These are phyloP conservation scores for Catocala fraxini DNA, from an alignment of 2,888 invertebrate genomes.

Conservation along the genomic window DNA sequence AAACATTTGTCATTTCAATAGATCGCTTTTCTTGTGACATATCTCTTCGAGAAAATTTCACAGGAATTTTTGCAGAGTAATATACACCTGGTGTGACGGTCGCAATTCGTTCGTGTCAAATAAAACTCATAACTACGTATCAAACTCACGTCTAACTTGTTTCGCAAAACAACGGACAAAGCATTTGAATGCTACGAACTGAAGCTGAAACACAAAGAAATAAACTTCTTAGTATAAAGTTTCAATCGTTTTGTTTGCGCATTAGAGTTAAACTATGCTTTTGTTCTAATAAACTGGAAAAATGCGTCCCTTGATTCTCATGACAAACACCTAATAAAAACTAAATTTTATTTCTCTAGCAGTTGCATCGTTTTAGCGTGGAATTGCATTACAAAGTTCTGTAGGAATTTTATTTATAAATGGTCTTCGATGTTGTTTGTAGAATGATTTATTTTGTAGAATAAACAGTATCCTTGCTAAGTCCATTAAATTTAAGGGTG, in stretches of 20 bases:
- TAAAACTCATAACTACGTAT: constrained; percentile 31
- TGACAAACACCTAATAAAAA: constrained; percentile 29
- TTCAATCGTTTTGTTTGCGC: constrained; percentile 25
- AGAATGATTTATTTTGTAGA: neutral
- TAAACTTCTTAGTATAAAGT: constrained; percentile 18
- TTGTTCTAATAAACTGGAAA: constrained; percentile 33
- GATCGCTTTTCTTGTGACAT: neutral
- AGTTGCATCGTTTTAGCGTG: constrained; percentile 5
- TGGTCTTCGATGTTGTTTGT: neutral
- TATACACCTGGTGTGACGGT: constrained; percentile 11
- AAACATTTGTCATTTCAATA: constrained; percentile 6
- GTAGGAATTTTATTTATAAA: constrained; percentile 1
- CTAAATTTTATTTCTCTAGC: constrained; percentile 20
- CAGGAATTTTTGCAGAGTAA: constrained; percentile 5
- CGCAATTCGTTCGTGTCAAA: constrained; percentile 31
- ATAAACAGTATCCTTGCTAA: too few relatives aligned
- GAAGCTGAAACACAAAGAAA: constrained; percentile 33
- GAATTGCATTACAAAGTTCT: constrained; percentile 19
- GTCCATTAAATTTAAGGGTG: too few relatives aligned
- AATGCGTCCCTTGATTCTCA: constrained; percentile 20
- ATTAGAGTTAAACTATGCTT: constrained; percentile 35
- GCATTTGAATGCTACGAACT: constrained; percentile 29
- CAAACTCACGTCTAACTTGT: constrained; percentile 28
- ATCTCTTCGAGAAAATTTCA: neutral
- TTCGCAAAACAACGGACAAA: constrained; percentile 29